Percentiles rank a stretch among this genome's conserved stretches.
These are phyloP conservation scores for Leucosticte australis DNA, from an alignment of 2,113 vertebrate species.

Conservation along the genomic window DNA sequence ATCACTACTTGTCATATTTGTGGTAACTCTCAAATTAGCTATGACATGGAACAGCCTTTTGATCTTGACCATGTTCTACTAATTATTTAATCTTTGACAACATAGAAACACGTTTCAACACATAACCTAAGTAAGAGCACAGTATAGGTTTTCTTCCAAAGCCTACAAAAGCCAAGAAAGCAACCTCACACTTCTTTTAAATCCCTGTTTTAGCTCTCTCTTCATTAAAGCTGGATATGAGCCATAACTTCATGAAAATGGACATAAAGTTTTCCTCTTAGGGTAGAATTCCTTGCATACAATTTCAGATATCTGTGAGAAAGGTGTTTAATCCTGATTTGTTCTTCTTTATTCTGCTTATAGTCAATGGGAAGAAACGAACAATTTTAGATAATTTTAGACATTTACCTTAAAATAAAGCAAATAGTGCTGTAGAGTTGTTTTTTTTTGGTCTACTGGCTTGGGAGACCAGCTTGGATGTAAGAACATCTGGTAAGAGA, in stretches of 20 bases:
- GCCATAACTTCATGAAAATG: neutral
- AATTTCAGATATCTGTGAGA: neutral
- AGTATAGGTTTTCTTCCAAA: constrained; percentile 34
- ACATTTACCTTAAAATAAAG: neutral
- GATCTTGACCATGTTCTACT: constrained; percentile 71
- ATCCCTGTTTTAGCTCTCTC: neutral
- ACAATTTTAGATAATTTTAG: neutral
- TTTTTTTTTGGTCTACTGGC: neutral
- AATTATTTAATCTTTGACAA: constrained; percentile 75
- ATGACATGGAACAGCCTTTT: constrained; percentile 63
- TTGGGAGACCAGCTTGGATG: neutral
- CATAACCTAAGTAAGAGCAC: constrained; percentile 23
- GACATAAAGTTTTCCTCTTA: neutral
- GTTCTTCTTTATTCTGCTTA: neutral
- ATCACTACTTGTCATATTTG: constrained; percentile 33
- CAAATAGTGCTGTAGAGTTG: neutral
- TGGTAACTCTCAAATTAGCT: constrained; percentile 64
- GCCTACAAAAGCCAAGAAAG: neutral
- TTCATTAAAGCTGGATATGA: neutral
- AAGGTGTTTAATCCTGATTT: neutral
- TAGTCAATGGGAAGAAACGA: neutral
- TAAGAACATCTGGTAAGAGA: neutral
- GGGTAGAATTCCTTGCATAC: neutral
- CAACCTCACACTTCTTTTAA: neutral
- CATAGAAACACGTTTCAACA: constrained; percentile 48